Evolutionary conservation across 2,888 invertebrate genomes (phyloP), one percentile per base, ranked within the genome.

Genomic region (Xanthia icteritia): DNA sequence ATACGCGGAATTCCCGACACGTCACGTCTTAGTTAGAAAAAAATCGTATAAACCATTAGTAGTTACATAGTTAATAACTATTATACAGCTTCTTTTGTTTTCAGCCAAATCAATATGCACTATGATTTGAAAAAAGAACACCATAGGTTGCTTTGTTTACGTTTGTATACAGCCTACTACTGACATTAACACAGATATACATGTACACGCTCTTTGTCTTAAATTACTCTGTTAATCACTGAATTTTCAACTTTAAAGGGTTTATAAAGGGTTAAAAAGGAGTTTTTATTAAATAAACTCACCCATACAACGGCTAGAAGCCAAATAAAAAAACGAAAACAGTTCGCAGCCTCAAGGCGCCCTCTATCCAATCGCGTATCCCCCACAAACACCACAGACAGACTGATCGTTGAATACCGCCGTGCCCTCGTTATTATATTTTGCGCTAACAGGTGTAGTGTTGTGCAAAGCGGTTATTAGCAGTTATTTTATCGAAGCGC

Each of bases 221-320:
- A 63, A 75, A 80, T 48, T 73, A 70, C 68, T 51, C 11, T 11
- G 9, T 56, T 61, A 36, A 51, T 72, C 23, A 48, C 45, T 31
- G 31, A 75, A 65, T 31, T 51, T 61, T 13, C 51, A 42, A 86
- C 61, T 73, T 69, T 71, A 67, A 81, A 69, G 27, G 31, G n/a
- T 73, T 27, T 51, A 68, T 54, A 56, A 45, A 63, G n/a, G 9
- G 45, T 15, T 69, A 66, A 60, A 76, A 74, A 75, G 75, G 67
- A 71, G 69, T 79, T 77, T 84, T 85, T 75, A 83, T 86, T 84
- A 86, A 75, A 85, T 88, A 85, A 83, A 95, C 97, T 96, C 88
- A 97, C 97, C 97, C 97, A 97, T 97, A 97, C 97, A 97, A 97
- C 94, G 97, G 97, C 97, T 96, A 97, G 96, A 95, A 96, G 97